Evolutionary conservation across 2,797 vertebrate genomes (phyloP), one percentile per base, ranked within the genome.

Genomic region (Triplophysa bombifrons): DNA sequence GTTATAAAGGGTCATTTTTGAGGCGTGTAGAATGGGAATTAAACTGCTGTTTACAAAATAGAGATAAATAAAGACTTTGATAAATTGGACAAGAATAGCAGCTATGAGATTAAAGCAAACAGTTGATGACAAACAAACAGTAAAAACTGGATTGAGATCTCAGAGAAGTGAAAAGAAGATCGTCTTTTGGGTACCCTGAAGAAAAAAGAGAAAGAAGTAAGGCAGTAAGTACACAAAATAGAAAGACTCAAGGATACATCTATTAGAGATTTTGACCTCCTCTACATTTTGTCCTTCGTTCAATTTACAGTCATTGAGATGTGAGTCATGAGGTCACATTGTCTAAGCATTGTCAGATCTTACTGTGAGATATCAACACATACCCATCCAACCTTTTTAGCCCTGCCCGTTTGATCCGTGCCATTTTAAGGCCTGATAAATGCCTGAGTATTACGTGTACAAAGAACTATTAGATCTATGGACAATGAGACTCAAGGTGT

Each of bases 401-500:
- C 67, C 30, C 9, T 68, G 76, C 67, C 30, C 51, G 51, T 89
- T 86, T 89, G 88, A 92, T 91, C 90, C 86, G 84, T 85, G 82
- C 88, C 88, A 92, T 89, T 86, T 89, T 71, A 76, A 77, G 84
- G 77, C 80, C 85, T 86, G 86, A 90, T 84, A 90, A 91, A 91
- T 90, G 90, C 85, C 82, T 51, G 81, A 64, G 81, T 71, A 85
- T 88, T 85, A 88, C 61, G 22, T 86, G 80, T 84, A 53, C 83
- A 67, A 17, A 69, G 48, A 85, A 73, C 44, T 20, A 53, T 27
- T 27, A 48, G 27, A 66, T 61, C 68, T 55, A 17, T 38, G 68
- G 58, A n/a, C 34, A 53, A 73, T 67, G 10, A n/a, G 51, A 48
- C 56, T 72, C 17, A 60, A 65, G 70, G 61, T 56, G 71, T 56